Evolutionary conservation across 2,113 vertebrate species (phyloP).

Genomic region (Anhinga anhinga): DNA sequence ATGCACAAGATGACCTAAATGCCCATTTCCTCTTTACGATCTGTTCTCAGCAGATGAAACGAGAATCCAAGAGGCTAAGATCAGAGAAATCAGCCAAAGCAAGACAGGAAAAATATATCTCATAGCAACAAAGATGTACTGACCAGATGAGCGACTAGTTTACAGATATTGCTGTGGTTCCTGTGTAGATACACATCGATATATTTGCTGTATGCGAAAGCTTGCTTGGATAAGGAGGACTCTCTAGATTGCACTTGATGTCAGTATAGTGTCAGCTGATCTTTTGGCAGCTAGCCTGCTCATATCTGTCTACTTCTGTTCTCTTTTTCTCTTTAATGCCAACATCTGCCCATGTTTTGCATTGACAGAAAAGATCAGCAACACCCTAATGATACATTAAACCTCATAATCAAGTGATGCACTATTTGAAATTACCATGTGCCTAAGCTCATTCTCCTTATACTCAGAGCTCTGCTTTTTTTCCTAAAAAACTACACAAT

Average conservation of each 20-base stretch:
- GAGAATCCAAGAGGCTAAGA: not conserved
- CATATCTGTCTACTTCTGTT: not conserved
- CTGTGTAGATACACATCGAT: fast-evolving
- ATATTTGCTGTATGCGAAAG: not conserved
- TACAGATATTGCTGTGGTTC: not conserved
- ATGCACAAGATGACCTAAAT: not conserved
- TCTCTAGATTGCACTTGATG: conserved; percentile 28
- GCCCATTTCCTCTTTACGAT: not conserved
- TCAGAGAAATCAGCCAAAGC: not conserved
- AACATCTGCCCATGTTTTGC: conserved; percentile 34
- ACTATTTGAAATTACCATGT: not conserved
- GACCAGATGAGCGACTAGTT: not conserved
- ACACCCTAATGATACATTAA: not conserved
- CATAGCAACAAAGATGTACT: not conserved
- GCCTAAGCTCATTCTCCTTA: fast-evolving
- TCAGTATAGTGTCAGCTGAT: conserved; percentile 14
- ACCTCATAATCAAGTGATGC: not conserved
- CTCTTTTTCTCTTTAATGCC: not conserved
- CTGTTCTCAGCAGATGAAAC: not conserved
- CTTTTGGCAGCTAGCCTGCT: not conserved
- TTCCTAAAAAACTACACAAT: not conserved
- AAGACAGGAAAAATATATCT: not conserved
- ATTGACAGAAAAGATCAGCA: not conserved
- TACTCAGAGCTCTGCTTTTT: not conserved
- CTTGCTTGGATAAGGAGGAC: not conserved